Evolutionary conservation across 2,113 vertebrate genomes (phyloP).

Genomic region (Crocuta crocuta): DNA sequence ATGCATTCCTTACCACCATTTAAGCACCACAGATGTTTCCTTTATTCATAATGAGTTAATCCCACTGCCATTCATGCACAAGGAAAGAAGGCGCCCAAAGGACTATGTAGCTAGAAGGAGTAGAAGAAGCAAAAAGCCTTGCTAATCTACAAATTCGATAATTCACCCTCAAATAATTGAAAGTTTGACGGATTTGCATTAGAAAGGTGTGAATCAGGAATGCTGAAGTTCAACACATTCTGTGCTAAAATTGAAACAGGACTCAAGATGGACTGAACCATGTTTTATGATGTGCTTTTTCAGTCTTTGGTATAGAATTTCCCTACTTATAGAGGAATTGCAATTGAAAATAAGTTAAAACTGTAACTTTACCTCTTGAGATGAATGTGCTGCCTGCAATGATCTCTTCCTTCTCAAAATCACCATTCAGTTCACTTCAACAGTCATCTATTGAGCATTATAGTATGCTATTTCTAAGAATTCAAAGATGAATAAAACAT

Average conservation of each 20-base stretch:
- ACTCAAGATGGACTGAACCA: neutral
- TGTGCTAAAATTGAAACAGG: conserved; percentile 36
- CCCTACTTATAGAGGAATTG: neutral
- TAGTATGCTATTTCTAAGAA: neutral
- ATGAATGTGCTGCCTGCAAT: neutral
- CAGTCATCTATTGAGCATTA: neutral
- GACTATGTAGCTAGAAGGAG: conserved; percentile 20
- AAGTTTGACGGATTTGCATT: conserved; percentile 60
- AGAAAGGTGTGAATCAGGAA: conserved; percentile 12
- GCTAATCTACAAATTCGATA: conserved; percentile 40
- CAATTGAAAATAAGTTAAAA: conserved; percentile 53
- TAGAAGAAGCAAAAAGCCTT: conserved; percentile 25
- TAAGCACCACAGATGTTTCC: conserved; percentile 70
- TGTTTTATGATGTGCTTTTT: neutral
- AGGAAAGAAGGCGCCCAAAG: neutral
- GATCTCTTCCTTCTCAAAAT: conserved; percentile 55
- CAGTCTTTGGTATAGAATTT: conserved; percentile 53
- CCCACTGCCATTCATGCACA: conserved; percentile 43
- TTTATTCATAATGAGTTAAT: conserved; percentile 71
- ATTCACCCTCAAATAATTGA: conserved; percentile 46
- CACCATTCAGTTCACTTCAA: neutral
- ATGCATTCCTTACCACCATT: conserved; percentile 48
- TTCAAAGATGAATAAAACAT: conserved; percentile 17
- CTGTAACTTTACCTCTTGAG: neutral
- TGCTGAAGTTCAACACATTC: neutral